Conservation (phyloP, 2,888 invertebrate genomes). For the Taenaris catops region DNA sequence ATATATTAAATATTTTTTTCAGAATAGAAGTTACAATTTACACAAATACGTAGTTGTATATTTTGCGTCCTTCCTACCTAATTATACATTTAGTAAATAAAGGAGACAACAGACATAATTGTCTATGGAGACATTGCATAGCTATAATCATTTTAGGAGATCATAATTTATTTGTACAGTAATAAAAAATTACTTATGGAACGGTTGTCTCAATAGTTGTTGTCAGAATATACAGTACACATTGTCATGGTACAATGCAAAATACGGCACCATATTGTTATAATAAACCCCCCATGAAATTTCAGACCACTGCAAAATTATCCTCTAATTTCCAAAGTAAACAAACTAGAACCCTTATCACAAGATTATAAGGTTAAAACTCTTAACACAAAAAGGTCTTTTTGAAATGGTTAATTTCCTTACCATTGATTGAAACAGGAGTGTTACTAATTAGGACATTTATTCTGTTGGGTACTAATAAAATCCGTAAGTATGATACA, state of each 20-base stretch:
- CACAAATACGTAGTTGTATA: no score
- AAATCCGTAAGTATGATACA: not conserved
- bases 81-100: no score
- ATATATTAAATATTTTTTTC: no score
- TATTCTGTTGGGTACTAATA: constrained; percentile 13
- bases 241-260: constrained; percentile 17
- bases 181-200: constrained; percentile 11
- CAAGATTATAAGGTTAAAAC: constrained; percentile 26
- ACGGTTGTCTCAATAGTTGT: constrained; percentile 18
- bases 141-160: constrained; percentile 12
- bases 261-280: constrained; percentile 20
- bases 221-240: constrained; percentile 22
- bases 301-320: constrained; percentile 23
- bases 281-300: constrained; percentile 28
- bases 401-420: constrained; percentile 11
- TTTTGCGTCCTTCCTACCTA: no score
- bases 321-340: constrained; percentile 5
- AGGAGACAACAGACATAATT: no score
- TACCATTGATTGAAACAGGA: constrained; percentile 24
- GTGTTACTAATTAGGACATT: constrained; percentile 25
- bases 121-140: no score
- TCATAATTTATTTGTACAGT: constrained; percentile 11
- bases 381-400: constrained; percentile 4
- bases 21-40: no score
- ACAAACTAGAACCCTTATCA: constrained; percentile 18